A percentile compares a stretch with the other conserved stretches of the same genome.
Conservation (phyloP, 2,888 invertebrate genomes). For the Thymelicus lineola region DNA sequence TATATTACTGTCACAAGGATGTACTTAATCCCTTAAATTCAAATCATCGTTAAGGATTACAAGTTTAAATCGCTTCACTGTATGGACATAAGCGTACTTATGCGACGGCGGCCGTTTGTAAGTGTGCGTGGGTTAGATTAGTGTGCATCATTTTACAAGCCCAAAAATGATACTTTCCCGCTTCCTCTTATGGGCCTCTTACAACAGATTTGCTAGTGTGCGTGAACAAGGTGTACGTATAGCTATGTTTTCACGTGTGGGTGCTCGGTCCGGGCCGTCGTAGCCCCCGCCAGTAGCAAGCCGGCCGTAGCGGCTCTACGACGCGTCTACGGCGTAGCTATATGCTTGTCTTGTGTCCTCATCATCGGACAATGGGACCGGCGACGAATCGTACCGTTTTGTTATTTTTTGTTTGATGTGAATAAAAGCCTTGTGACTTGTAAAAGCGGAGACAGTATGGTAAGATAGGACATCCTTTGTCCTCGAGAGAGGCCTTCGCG, state of each 20-base stretch:
- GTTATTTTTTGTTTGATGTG: slow-evolving; percentile 76
- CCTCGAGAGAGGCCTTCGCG: slow-evolving; percentile 54
- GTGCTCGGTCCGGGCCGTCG: slow-evolving; percentile 77
- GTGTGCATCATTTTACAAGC: slow-evolving; percentile 78
- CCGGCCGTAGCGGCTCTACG: slow-evolving; percentile 73
- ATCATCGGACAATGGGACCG: slow-evolving; percentile 59
- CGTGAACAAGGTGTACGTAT: slow-evolving; percentile 56
- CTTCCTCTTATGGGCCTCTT: slow-evolving; percentile 68
- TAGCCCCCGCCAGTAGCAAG: slow-evolving; percentile 82
- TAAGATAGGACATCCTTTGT: slow-evolving; percentile 59
- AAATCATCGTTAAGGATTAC: slow-evolving; percentile 82
- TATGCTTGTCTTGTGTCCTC: slow-evolving; percentile 51
- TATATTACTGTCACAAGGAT: slow-evolving; percentile 55
- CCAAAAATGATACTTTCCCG: slow-evolving; percentile 79
- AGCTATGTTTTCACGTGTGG: slow-evolving; percentile 65
- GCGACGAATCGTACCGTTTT: slow-evolving; percentile 73
- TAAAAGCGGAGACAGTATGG: slow-evolving; percentile 63
- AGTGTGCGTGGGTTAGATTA: slow-evolving; percentile 75
- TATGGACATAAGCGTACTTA: slow-evolving; percentile 64
- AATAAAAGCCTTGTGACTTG: slow-evolving; percentile 71
- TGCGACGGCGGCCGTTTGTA: slow-evolving; percentile 51
- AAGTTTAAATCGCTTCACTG: slow-evolving; percentile 79
- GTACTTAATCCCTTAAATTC: slow-evolving; percentile 75
- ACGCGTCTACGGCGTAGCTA: slow-evolving; percentile 72
- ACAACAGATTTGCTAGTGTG: slow-evolving; percentile 64